These are phyloP conservation scores for Xestia xanthographa DNA, from an alignment of 2,888 invertebrate genomes.

Conservation along the genomic window DNA sequence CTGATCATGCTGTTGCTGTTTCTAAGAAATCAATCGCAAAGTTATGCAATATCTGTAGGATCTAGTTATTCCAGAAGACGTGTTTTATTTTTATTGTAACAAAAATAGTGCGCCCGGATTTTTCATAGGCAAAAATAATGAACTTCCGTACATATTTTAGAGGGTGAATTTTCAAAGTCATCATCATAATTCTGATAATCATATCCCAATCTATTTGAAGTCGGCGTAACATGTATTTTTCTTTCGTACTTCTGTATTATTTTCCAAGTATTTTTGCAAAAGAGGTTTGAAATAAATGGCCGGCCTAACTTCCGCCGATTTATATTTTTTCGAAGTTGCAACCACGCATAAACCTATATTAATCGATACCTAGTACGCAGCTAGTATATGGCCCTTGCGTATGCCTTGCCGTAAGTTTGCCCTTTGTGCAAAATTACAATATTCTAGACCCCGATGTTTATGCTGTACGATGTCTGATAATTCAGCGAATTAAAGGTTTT, in stretches of 20 bases:
- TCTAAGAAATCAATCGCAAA: background rate
- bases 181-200: too few relatives aligned
- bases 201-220: too few relatives aligned
- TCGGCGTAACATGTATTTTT: too few relatives aligned
- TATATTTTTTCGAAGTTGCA: too few relatives aligned
- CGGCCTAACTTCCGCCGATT: too few relatives aligned
- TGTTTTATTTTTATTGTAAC: background rate
- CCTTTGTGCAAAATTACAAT: too few relatives aligned
- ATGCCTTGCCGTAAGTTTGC: too few relatives aligned
- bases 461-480: background rate
- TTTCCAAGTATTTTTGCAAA: background rate
- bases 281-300: background rate
- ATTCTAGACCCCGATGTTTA: background rate
- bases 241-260: too few relatives aligned
- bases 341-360: too few relatives aligned
- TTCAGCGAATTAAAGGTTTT: background rate
- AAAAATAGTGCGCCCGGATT: background rate
- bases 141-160: background rate
- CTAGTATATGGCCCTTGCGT: too few relatives aligned
- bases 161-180: background rate
- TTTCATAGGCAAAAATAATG: background rate
- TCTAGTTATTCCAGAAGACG: background rate
- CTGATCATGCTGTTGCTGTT: background rate
- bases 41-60: background rate
- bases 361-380: too few relatives aligned